Base-by-base conservation (phyloP, 2,888 invertebrate species). In the Drosophila testacea region DNA sequence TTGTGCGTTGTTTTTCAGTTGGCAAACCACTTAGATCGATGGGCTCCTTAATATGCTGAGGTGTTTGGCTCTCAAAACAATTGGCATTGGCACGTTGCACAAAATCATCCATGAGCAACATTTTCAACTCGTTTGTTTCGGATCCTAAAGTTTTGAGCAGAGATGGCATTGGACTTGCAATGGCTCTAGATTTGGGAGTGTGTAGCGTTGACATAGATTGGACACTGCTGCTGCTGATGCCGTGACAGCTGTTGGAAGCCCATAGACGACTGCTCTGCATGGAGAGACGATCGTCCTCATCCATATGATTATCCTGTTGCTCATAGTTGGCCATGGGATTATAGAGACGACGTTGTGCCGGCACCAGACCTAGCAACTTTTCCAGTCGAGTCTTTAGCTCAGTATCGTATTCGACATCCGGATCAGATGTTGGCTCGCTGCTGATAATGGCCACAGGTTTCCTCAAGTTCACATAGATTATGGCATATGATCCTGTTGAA, bases 21-120 rank as follows among this genome's bases (percentile, higher is more conserved):
- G 87, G 84, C 2, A 83, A 39, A 0, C 69, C 75, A 3, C 48
- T 59, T 6, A 87, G 30, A 52, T 83, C 84, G 22, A 87, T 78
- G 5, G 87, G 76, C 38, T 70, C 73, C 54, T 82, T 82, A 28
- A 83, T 68, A 7, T 42, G 46, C 0, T 56, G 65, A 5, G 86
- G 77, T 0, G 80, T 80, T 38, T 78, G 39, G 6, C 16, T 48
- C 22, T 84, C 84, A 11, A 76, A 60, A 13, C 51, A 56, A 7
- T 48, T 62, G 46, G 78, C 72, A 64, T 80, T 84, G 5, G 38
- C 47, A 13, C 70, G 69, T 36, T 66, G 65, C 10, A 83, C 51
- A 38, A 68, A 47, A 7, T 83, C 69, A 5, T 72, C 66, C 3
- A 64, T 11, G 4, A 68, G 34, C 22, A 83, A 60, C 2, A 70